Evolutionary conservation across 2,888 invertebrate genomes (phyloP), one percentile per base, ranked within the genome.

Genomic region (Isotomurus palustris): DNA sequence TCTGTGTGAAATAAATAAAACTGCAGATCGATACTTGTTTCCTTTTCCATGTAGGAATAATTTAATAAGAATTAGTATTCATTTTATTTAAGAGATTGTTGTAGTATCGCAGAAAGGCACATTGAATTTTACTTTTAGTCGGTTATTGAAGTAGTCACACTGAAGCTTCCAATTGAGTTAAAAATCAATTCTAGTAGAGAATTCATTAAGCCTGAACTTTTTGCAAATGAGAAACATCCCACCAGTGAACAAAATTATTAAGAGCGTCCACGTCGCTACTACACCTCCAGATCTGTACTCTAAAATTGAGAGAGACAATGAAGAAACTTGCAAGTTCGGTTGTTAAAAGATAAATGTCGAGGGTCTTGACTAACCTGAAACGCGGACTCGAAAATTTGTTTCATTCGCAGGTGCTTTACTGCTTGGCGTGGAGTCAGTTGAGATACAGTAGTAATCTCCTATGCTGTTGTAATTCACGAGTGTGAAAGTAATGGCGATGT

Each of bases 361-460:
- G 17, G 2, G 12, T 10, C 1, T n/a, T 40, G 6, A 40, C 8
- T 24, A 21, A 43, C 43, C 5, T 43, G 24, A 0, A 1, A 53
- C 53, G 12, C 14, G 38, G 36, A 53, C 32, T 2, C 35, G 1
- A 19, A 36, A 45, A 14, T 17, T 21, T 2, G 53, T 47, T 4
- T 53, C 17, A 22, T 27, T 53, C 1, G 32, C 36, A 6, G 44
- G 24, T 10, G 2, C 19, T 12, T 45, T 32, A 22, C 2, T 24
- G 5, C 22, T 24, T 4, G 43, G 43, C 1, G 24, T n/a, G n/a
- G n/a, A n/a, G n/a, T n/a, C 36, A n/a, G 44, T 35, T 19, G 53
- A 22, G 10, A 53, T 27, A 21, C 53, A 53, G 17, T 29, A 35
- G 21, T 45, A 53, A 2, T 32, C 45, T 2, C 36, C 45, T 1